Evolutionary conservation across 1,140 invertebrate species (phyloP).

Genomic region (Rhyzopertha dominica): DNA sequence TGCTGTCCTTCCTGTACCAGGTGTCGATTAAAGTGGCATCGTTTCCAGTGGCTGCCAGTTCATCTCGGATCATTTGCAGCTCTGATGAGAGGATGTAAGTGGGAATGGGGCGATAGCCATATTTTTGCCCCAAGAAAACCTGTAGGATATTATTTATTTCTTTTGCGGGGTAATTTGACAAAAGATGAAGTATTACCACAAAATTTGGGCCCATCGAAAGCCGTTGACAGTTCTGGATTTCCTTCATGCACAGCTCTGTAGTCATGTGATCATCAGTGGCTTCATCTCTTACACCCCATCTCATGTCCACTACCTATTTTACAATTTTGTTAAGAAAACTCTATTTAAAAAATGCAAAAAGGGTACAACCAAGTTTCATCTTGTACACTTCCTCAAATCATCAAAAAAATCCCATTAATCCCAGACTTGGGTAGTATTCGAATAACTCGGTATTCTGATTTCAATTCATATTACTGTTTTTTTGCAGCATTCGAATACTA

Average conservation of each 20-base stretch:
- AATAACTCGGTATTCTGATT: no score
- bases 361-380: no score
- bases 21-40: slow-evolving; percentile 82
- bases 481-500: no score
- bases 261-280: slow-evolving; percentile 99
- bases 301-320: slow-evolving; percentile 98
- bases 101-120: slow-evolving; percentile 95
- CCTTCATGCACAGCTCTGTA: slow-evolving; percentile 95
- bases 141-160: slow-evolving; percentile 37
- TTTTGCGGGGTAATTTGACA: neutral
- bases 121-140: slow-evolving; percentile 96
- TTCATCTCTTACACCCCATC: slow-evolving; percentile 95
- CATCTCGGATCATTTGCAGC: slow-evolving; percentile 80
- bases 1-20: slow-evolving; percentile 96
- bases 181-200: slow-evolving; percentile 49
- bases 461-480: no score
- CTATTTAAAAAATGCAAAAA: no score
- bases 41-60: slow-evolving; percentile 68
- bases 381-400: no score
- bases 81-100: slow-evolving; percentile 92
- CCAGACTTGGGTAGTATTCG: no score
- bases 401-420: no score
- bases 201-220: slow-evolving; percentile 98
- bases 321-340: no score
- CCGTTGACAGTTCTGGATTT: slow-evolving; percentile 95